Conservation (phyloP, 2,888 invertebrate genomes). For the Archaeoteleia sp. region DNA sequence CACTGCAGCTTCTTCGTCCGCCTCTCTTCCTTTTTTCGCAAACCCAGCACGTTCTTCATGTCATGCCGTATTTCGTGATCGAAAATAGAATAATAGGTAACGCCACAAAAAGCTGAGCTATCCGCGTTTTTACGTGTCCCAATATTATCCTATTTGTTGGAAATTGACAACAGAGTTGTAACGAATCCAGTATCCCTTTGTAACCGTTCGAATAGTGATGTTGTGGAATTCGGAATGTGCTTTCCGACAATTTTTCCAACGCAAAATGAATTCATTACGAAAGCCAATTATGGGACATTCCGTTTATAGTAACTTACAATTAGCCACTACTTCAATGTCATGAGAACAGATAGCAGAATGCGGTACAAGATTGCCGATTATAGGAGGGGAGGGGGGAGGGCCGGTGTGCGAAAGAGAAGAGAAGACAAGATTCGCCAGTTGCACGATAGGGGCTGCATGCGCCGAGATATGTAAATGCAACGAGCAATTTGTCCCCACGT, state of each 20-base stretch:
- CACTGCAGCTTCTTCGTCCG: conserved; percentile 16
- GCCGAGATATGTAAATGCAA: conserved; percentile 65
- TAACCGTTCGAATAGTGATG: too few species aligned
- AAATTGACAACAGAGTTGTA: too few species aligned
- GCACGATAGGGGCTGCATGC: conserved; percentile 25
- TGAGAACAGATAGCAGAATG: conserved; percentile 13
- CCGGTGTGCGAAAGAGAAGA: conserved; percentile 6
- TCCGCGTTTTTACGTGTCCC: too few species aligned
- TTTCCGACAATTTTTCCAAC: too few species aligned
- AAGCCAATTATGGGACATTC: conserved; percentile 17
- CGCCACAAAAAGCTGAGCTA: conserved; percentile 1
- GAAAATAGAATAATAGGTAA: conserved; percentile 15
- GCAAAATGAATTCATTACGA: not conserved
- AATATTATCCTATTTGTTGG: too few species aligned
- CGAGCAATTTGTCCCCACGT: conserved; percentile 64
- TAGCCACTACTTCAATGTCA: conserved; percentile 23
- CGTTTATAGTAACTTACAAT: conserved; percentile 13
- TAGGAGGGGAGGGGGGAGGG: not conserved
- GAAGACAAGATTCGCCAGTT: not conserved
- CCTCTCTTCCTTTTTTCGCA: conserved; percentile 29
- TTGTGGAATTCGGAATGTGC: too few species aligned
- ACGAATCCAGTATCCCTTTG: too few species aligned
- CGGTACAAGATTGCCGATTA: conserved; percentile 13
- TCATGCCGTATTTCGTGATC: conserved; percentile 22
- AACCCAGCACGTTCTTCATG: conserved; percentile 33